A percentile compares a stretch with the other conserved stretches of the same genome.
These are phyloP conservation scores for Melipona beecheii DNA, from an alignment of 2,888 invertebrate genomes.

Conservation along the genomic window DNA sequence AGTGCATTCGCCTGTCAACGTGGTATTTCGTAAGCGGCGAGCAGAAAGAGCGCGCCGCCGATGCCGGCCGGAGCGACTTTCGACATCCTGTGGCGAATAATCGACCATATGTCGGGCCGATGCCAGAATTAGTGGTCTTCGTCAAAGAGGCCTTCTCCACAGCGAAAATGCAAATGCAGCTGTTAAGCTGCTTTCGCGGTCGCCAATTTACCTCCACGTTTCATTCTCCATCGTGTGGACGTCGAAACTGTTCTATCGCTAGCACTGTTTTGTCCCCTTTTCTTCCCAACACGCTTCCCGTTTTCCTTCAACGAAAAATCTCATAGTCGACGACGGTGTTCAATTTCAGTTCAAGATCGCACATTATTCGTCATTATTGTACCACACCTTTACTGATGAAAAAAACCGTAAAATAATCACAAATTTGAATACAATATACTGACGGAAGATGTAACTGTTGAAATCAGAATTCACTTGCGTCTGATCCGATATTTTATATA, in stretches of 20 bases:
- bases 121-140: slow-evolving; percentile 73
- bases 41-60: slow-evolving; percentile 54
- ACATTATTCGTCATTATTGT: too few relatives aligned
- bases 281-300: too few relatives aligned
- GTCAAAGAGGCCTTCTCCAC: slow-evolving; percentile 57
- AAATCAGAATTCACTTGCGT: too few relatives aligned
- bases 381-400: too few relatives aligned
- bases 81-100: slow-evolving; percentile 73
- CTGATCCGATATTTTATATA: too few relatives aligned
- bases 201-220: slow-evolving; percentile 31
- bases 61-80: slow-evolving; percentile 61
- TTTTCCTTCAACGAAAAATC: background rate
- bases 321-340: background rate
- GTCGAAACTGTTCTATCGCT: background rate
- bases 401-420: too few relatives aligned
- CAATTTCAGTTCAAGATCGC: background rate
- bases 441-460: too few relatives aligned
- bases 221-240: background rate
- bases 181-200: slow-evolving; percentile 50
- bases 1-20: slow-evolving; percentile 60
- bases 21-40: slow-evolving; percentile 57
- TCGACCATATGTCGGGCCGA: slow-evolving; percentile 72
- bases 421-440: too few relatives aligned
- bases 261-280: background rate
- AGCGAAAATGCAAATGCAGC: slow-evolving; percentile 64